Evolutionary conservation across 2,113 vertebrate genomes (phyloP).

Genomic region (Muntiacus reevesi): DNA sequence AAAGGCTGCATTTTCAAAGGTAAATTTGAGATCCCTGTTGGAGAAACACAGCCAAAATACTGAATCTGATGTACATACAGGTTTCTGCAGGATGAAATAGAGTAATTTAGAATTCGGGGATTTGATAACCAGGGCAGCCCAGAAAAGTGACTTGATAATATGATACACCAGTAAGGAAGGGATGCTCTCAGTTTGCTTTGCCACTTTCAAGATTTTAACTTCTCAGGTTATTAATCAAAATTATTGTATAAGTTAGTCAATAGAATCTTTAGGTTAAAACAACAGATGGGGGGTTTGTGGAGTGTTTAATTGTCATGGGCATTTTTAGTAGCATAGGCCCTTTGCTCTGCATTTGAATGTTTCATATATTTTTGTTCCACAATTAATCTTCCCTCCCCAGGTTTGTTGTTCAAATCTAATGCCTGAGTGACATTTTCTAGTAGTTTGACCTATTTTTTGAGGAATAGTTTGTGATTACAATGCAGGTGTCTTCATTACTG

Average conservation of each 20-base stretch:
- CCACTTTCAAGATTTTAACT: constrained; percentile 75
- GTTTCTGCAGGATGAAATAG: constrained; percentile 59
- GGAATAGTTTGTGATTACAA: constrained; percentile 65
- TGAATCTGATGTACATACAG: constrained; percentile 67
- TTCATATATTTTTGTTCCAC: constrained; percentile 69
- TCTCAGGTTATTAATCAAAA: constrained; percentile 78
- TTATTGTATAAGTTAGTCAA: constrained; percentile 74
- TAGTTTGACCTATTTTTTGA: constrained; percentile 69
- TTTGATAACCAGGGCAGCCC: constrained; percentile 71
- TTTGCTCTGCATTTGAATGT: constrained; percentile 69
- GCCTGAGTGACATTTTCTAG: constrained; percentile 67
- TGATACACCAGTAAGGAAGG: constrained; percentile 49
- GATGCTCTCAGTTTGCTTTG: constrained; percentile 62
- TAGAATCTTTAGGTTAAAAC: constrained; percentile 65
- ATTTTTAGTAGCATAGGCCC: constrained; percentile 75
- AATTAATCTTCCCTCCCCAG: constrained; percentile 45
- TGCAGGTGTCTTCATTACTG: constrained; percentile 70
- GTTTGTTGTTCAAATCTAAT: constrained; percentile 61
- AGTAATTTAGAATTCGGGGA: constrained; percentile 70
- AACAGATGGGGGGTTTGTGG: constrained; percentile 68
- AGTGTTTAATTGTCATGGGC: constrained; percentile 66
- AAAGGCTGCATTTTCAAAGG: constrained; percentile 71
- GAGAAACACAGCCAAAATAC: constrained; percentile 68
- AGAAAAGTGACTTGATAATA: constrained; percentile 75
- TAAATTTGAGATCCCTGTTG: constrained; percentile 72